phyloP scores from a whole-genome alignment of 1,140 invertebrate genomes.

The Drosophila prosaltans region DNA sequence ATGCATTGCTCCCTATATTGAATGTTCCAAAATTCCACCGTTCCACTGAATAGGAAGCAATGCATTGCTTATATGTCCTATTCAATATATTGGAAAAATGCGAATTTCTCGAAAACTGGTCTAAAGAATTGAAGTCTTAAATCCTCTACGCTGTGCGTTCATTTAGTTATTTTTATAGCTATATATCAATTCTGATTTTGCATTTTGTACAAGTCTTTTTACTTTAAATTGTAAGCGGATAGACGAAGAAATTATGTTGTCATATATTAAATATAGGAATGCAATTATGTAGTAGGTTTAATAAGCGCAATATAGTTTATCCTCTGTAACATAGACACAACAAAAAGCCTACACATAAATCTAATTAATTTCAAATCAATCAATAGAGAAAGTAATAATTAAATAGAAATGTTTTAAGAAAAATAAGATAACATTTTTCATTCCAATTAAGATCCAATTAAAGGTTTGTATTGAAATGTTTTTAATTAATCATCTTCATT shows the following conservation, averaged over 20 bases:
- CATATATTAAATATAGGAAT: constrained; percentile 55
- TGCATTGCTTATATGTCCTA: no score
- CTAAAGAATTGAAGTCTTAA: no score
- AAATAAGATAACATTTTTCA: neutral
- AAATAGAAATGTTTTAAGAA: constrained; percentile 66
- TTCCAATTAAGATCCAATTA: no score
- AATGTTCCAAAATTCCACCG: no score
- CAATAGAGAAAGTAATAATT: constrained; percentile 44
- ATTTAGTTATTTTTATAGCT: no score
- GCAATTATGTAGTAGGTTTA: constrained; percentile 54
- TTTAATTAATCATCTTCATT: no score
- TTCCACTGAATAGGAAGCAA: no score
- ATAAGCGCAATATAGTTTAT: constrained; percentile 75
- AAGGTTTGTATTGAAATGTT: no score
- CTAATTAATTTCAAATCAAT: constrained; percentile 31
- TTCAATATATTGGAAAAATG: no score
- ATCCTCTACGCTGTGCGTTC: no score
- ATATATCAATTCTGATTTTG: constrained; percentile 18
- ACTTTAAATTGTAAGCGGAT: constrained; percentile 47
- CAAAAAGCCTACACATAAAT: constrained; percentile 22
- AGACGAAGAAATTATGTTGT: constrained; percentile 60
- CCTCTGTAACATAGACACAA: constrained; percentile 69
- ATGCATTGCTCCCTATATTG: no score
- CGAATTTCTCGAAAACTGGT: no score
- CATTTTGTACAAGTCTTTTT: constrained; percentile 49